Evolutionary conservation across 1,140 invertebrate genomes (phyloP), one percentile per base, ranked within the genome.

Genomic region (Aphelinus atriplicis): DNA sequence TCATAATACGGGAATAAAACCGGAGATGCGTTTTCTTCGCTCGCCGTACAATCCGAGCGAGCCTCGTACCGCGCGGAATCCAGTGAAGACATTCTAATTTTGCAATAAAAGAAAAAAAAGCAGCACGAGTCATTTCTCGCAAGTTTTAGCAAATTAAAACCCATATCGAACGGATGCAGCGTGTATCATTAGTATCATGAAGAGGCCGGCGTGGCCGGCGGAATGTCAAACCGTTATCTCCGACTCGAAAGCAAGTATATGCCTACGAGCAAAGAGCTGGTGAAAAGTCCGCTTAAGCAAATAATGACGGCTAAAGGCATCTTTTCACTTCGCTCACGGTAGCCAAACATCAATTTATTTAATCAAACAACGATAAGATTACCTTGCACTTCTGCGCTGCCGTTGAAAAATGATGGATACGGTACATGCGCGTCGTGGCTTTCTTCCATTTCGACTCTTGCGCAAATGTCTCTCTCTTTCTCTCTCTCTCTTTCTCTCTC

Each of bases 161-260:
- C 61, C 65, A 53, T 60, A 53, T 62, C 50, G 51, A 45, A 58
- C 42, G 58, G 3, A 48, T 47, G 4, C 26, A n/a, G 43, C 45
- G 46, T 45, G 26, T 65, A 72, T 72, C 55, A 72, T 72, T 72
- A 65, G 55, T 57, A 72, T 72, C 45, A 47, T 72, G 55, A 65
- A 7, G 43, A 47, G 55, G 62, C 2, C 3, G 26, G 5, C 1
- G 43, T 3, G 48, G 2, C 3, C n/a, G 57, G 57, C 71, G 71
- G 57, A 73, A 73, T 64, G 62, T 73, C 71, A 65, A 73, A 64
- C 71, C 55, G 56, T 61, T 73, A 60, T 61, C 71, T 73, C 3
- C 46, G 26, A 26, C 50, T 65, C 45, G 61, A 71, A 71, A 71
- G 62, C 26, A 26, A 26, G 26, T 26, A 26, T 26, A 26, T 43